Percentiles rank a stretch among this genome's conserved stretches.
These are phyloP conservation scores for Saccostrea glomerata DNA, from an alignment of 1,140 invertebrate species.

Conservation along the genomic window DNA sequence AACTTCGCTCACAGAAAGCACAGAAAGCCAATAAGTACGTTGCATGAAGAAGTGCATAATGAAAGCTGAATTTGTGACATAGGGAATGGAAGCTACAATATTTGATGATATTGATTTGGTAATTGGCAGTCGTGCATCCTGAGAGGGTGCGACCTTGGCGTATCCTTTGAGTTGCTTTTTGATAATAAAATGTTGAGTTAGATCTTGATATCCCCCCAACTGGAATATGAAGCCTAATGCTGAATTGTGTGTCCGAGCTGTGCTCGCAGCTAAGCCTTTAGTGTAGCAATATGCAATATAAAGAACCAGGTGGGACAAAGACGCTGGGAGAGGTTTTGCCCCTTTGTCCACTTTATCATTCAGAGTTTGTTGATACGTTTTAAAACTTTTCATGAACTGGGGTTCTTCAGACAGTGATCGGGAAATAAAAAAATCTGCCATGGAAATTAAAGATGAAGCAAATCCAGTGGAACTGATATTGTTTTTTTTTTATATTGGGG, in stretches of 20 bases:
- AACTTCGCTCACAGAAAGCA: no score
- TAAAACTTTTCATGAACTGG: neutral
- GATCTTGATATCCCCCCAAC: neutral
- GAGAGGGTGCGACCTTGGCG: neutral
- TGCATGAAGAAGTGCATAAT: no score
- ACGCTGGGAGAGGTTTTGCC: neutral
- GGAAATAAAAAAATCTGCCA: neutral
- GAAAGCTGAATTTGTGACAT: no score
- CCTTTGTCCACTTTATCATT: neutral
- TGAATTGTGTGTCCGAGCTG: neutral
- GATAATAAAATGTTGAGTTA: constrained; percentile 9
- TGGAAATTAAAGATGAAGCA: neutral
- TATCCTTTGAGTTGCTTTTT: neutral
- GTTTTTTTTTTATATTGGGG: neutral
- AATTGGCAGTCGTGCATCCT: neutral
- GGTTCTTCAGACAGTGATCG: neutral
- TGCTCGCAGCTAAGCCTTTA: neutral
- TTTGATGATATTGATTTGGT: neutral
- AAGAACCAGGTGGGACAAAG: neutral
- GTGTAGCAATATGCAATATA: neutral
- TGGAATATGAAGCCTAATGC: neutral
- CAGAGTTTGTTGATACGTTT: neutral
- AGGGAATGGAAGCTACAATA: no score
- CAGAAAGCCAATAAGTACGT: no score
- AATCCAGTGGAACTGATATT: neutral